Conservation (phyloP, 2,888 invertebrate species). For the Anarsia innoxiella region DNA sequence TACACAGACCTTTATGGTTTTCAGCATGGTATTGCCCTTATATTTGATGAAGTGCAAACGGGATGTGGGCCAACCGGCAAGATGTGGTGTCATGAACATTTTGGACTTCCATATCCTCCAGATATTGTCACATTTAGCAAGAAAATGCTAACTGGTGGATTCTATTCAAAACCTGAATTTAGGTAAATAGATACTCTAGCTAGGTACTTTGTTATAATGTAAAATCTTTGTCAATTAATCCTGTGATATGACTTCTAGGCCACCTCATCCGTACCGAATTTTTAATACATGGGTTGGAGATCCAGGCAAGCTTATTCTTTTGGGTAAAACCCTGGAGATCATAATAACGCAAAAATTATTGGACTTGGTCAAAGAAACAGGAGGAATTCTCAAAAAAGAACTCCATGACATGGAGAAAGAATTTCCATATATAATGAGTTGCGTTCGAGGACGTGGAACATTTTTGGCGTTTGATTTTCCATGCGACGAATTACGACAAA, state of each 20-base stretch:
- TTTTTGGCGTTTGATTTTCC: slow-evolving; percentile 87
- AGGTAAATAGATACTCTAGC: no score
- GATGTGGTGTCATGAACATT: slow-evolving; percentile 98
- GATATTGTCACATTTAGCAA: slow-evolving; percentile 98
- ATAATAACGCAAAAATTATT: slow-evolving; percentile 88
- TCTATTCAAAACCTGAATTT: slow-evolving; percentile 77
- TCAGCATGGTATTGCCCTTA: slow-evolving; percentile 82
- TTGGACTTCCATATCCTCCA: slow-evolving; percentile 87
- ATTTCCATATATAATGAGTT: slow-evolving; percentile 81
- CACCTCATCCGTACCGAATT: slow-evolving; percentile 88
- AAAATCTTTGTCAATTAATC: no score
- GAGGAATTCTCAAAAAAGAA: slow-evolving; percentile 77
- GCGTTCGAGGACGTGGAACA: slow-evolving; percentile 91
- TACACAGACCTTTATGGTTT: no score
- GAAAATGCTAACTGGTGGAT: slow-evolving; percentile 98
- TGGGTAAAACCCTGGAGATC: slow-evolving; percentile 88
- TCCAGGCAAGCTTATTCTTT: slow-evolving; percentile 91
- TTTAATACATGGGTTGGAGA: slow-evolving; percentile 99
- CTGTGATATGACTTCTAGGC: no score
- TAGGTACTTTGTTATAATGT: no score
- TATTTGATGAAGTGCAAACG: slow-evolving; percentile 98
- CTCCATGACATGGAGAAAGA: slow-evolving; percentile 80
- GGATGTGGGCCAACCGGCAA: slow-evolving; percentile 97
- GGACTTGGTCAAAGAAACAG: slow-evolving; percentile 81
- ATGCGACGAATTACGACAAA: slow-evolving; percentile 79